Base-by-base conservation (phyloP, 92 coral and sea anemone species). In the Porites rus region DNA sequence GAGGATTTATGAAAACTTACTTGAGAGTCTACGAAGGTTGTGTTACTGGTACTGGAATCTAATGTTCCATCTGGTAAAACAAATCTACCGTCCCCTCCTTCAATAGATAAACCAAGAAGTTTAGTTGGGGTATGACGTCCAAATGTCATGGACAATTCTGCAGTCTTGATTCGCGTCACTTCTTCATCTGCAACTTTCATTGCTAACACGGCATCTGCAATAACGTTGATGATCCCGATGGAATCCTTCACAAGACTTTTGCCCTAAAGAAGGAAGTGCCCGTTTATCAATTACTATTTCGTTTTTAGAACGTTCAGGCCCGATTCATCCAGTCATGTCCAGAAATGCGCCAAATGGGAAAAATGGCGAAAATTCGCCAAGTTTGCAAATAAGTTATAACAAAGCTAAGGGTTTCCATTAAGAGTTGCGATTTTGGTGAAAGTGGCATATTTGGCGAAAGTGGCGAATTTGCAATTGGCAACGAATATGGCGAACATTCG, bases 151-250 rank as follows among this genome's bases (percentile, higher is more conserved):
- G 52, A 11, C 72, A 88, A 18, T 6, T 77, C 86, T 31, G 10
- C n/a, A 7, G 88, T 83, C 20, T 60, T 61, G 7, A 88, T 83
- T 9, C 76, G 43, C 0, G 69, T 83, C 31, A 72, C 52, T 56
- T 64, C 83, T 10, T 88, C 91, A 46, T 84, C 91, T 56, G 87
- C 83, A 60, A 82, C 72, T 64, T 72, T 76, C 17, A 62, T 19
- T 0, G 88, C 43, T 46, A 88, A n/a, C 61, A 83, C 72, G 58
- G 88, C 81, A 13, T 72, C 82, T 7, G 77, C 83, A 10, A 76
- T 76, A 6, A 60, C 12, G 71, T 72, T 62, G 69, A 83, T 78
- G 7, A 82, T 28, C 58, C 83, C 22, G 67, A 76, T 64, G 10
- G 88, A 38, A 13, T 13, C 56, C 52, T 7, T 61, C 6, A 78